These are phyloP conservation scores for Chymomyza caudatula DNA, from an alignment of 2,888 invertebrate genomes.

Conservation along the genomic window DNA sequence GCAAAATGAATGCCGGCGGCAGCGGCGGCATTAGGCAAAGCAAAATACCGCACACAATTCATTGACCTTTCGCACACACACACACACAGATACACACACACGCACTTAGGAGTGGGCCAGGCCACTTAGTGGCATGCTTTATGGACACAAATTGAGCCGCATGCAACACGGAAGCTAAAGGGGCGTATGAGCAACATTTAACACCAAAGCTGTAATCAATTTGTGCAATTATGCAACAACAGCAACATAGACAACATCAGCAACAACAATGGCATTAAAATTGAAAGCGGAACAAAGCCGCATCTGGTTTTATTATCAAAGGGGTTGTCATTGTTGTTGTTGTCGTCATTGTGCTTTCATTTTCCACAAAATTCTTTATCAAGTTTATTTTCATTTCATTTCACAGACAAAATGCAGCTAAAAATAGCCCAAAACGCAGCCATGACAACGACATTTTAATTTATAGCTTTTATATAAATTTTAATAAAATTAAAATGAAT, in stretches of 20 bases:
- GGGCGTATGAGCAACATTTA: conserved; percentile 16
- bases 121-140: background rate
- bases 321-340: background rate
- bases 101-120: background rate
- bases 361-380: background rate
- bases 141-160: background rate
- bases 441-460: conserved; percentile 41
- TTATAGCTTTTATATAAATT: conserved; percentile 46
- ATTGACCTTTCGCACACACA: conserved; percentile 53
- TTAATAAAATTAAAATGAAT: conserved; percentile 19
- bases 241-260: conserved; percentile 44
- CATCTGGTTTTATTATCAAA: background rate
- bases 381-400: background rate
- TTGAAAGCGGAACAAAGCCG: background rate
- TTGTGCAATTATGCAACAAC: conserved; percentile 64
- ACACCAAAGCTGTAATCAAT: conserved; percentile 55
- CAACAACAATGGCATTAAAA: background rate
- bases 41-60: conserved; percentile 36
- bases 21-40: background rate
- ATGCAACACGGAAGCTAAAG: conserved; percentile 40
- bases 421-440: conserved; percentile 35
- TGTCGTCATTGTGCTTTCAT: background rate
- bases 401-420: background rate
- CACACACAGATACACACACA: background rate
- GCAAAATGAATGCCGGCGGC: background rate